phyloP scores from a whole-genome alignment of 2,797 vertebrate genomes.

The Taeniopygia guttata region DNA sequence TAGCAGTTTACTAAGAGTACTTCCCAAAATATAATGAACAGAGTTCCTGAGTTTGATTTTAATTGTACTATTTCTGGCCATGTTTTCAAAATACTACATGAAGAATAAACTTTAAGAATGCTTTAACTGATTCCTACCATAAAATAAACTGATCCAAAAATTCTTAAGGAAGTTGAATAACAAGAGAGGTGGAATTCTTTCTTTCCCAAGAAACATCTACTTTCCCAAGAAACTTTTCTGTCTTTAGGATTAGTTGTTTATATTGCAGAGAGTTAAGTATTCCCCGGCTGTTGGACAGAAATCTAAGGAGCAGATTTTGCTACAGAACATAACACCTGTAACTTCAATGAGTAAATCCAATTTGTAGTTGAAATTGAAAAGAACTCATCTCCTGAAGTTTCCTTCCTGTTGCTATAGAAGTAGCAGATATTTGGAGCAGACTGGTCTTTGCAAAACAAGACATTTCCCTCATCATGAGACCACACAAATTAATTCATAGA shows the following conservation, averaged over 20 bases:
- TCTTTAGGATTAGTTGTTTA: not conserved
- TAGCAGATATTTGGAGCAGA: not conserved
- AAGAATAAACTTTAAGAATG: not conserved
- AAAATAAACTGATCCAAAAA: not conserved
- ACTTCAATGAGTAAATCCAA: constrained; percentile 14
- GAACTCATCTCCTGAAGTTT: constrained; percentile 12
- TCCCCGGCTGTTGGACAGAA: not conserved
- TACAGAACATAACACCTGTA: not conserved
- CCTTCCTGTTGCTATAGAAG: not conserved
- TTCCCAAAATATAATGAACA: not conserved
- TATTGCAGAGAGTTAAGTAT: not conserved
- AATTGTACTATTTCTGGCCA: not conserved
- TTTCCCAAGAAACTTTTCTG: not conserved
- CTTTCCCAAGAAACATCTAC: not conserved
- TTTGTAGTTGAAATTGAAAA: constrained; percentile 21
- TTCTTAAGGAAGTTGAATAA: not conserved
- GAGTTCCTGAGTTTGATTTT: not conserved
- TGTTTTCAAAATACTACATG: not conserved
- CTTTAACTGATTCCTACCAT: not conserved
- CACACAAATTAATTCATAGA: not conserved
- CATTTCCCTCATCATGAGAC: not conserved
- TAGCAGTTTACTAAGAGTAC: not conserved
- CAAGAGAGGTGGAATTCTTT: not conserved
- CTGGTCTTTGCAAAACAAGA: not conserved
- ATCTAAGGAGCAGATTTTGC: not conserved